Percentiles rank a stretch among this genome's conserved stretches.
Conservation (phyloP, 2,797 vertebrate species). For the Crocodylus rhombifer region DNA sequence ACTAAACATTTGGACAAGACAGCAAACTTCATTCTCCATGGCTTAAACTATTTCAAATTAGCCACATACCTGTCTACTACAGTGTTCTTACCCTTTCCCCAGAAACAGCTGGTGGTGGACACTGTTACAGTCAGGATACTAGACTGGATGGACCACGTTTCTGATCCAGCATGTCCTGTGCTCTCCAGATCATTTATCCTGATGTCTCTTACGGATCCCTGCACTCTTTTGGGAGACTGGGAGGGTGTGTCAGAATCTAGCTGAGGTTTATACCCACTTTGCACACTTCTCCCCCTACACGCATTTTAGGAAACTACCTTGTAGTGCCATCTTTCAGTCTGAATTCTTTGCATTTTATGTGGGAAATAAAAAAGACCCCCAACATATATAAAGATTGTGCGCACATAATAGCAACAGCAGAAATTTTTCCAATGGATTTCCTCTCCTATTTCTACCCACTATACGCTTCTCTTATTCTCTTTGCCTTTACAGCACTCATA, state of each 20-base stretch:
- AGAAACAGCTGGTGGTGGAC: background rate
- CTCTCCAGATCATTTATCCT: background rate
- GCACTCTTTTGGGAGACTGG: background rate
- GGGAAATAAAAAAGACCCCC: conserved; percentile 36
- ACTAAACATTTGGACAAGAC: conserved; percentile 13
- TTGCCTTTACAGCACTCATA: conserved; percentile 59
- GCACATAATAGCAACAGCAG: background rate
- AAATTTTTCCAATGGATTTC: conserved; percentile 35
- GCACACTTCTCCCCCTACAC: background rate
- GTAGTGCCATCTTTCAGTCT: background rate
- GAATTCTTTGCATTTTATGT: conserved; percentile 28
- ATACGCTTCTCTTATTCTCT: conserved; percentile 38
- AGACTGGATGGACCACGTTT: background rate
- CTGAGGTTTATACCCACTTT: background rate
- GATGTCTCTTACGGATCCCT: background rate
- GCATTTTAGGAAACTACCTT: conserved; percentile 6
- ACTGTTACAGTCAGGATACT: background rate
- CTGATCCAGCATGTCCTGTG: background rate
- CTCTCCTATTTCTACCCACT: conserved; percentile 40
- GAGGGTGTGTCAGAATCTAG: background rate
- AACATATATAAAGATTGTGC: background rate
- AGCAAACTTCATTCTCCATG: background rate
- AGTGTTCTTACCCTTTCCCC: background rate
- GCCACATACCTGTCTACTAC: accelerated
- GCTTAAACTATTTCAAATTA: background rate